Evolutionary conservation across 2,888 invertebrate genomes (phyloP), one percentile per base, ranked within the genome.

Genomic region (Brassicogethes aeneus): DNA sequence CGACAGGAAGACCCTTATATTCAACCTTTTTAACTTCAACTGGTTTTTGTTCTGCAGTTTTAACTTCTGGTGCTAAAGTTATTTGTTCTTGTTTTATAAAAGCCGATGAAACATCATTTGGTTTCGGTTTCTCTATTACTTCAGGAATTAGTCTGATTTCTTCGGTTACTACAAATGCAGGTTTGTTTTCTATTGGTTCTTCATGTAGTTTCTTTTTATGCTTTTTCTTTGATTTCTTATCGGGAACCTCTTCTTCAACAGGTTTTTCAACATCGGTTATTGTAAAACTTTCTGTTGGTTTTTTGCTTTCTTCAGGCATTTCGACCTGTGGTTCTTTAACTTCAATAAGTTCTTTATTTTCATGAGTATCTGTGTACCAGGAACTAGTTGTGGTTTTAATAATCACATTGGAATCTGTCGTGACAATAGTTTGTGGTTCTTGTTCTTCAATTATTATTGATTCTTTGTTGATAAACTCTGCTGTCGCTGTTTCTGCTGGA

Each of bases 1-100:
- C 57, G 12, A 57, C 43, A 7, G 57, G 53, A 34, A 55, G 40
- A 3, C 51, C 54, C 47, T 55, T 55, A 36, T 54, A 56, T 17
- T 45, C 54, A 2, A 23, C 23, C 10, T 23, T 23, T 23, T 7
- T 23, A 23, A 23, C 32, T 3, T 59, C 57, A 37, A 54, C 58
- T 15, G 58, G 55, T 32, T 7, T 12, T 10, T 32, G 3, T 32
- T 32, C 13, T 8, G 10, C 14, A 32, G 32, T 5, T 32, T 12
- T 12, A 32, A 32, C 10, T 10, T 10, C 32, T 32, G 7, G 10
- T 32, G 14, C 3, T 32, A 23, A 23, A 23, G 5, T 10, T 23
- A 7, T 23, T 23, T 23, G 23, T 5, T 23, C 10, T 10, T 23
- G 5, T 23, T 23, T 23, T 7, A 10, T 23, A 7, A 23, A 23